phyloP scores from a whole-genome alignment of 1,140 invertebrate species.

The Catajapyx aquilonaris region DNA sequence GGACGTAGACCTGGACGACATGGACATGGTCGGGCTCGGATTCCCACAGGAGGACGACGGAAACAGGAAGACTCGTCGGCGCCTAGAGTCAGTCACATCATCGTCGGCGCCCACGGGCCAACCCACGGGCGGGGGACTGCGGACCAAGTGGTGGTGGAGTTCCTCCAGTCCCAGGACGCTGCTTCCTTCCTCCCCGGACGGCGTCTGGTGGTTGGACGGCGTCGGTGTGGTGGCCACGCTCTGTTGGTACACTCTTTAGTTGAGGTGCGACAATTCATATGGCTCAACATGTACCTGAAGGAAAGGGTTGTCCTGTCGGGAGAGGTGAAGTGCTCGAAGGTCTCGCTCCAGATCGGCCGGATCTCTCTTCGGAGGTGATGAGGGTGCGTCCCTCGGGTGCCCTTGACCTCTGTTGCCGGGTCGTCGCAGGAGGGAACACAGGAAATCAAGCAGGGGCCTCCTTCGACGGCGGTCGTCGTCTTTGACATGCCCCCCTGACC shows the following conservation, averaged over 20 bases:
- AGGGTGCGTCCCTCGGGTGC: no score
- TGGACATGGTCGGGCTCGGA: no score
- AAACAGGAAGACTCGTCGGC: no score
- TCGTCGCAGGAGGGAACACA: no score
- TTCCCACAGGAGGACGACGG: conserved; percentile 12
- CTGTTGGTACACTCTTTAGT: neutral
- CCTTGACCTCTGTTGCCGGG: no score
- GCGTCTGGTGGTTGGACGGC: conserved; percentile 31
- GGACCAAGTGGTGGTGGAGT: conserved; percentile 59
- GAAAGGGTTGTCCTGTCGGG: conserved; percentile 62
- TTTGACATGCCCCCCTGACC: no score
- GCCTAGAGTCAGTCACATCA: no score
- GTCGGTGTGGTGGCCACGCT: no score
- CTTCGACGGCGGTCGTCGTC: no score
- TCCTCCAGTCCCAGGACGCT: conserved; percentile 48
- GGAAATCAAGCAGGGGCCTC: no score
- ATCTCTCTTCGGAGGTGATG: no score
- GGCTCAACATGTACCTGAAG: conserved; percentile 32
- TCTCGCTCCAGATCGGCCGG: conserved; percentile 66
- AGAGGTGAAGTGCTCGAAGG: conserved; percentile 55
- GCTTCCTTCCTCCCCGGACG: conserved; percentile 34
- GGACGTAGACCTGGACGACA: no score
- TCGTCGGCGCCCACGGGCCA: conserved; percentile 29
- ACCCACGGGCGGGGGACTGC: conserved; percentile 52
- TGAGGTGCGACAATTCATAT: neutral